phyloP scores from a whole-genome alignment of 1,140 invertebrate species.

The Pseudomyrmex dendroicus region DNA sequence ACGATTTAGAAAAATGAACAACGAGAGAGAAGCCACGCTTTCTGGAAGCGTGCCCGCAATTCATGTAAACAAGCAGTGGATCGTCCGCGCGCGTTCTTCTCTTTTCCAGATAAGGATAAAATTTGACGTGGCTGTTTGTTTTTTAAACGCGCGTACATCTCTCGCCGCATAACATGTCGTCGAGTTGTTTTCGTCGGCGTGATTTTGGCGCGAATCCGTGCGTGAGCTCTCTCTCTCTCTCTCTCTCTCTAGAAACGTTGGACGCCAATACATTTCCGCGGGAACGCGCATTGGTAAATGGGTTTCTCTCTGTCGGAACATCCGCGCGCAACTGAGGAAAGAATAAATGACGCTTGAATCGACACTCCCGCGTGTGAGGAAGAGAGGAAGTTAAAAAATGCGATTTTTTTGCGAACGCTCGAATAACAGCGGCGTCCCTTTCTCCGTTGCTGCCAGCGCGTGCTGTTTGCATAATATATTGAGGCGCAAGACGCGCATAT shows the following conservation, averaged over 20 bases:
- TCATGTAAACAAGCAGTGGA: slow-evolving; percentile 40
- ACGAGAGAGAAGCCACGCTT: neutral
- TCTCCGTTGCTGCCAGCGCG: slow-evolving; percentile 34
- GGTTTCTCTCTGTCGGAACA: slow-evolving; percentile 57
- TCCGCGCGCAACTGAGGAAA: slow-evolving; percentile 7
- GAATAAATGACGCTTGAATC: slow-evolving; percentile 58
- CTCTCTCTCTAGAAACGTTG: neutral
- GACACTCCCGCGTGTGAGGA: slow-evolving; percentile 17
- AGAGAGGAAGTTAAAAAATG: slow-evolving; percentile 34
- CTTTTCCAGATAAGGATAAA: slow-evolving; percentile 2
- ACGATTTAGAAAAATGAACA: slow-evolving; percentile 9
- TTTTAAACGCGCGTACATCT: slow-evolving; percentile 9
- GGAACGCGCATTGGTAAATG: slow-evolving; percentile 60
- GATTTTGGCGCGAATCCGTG: slow-evolving; percentile 6
- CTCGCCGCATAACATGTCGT: neutral
- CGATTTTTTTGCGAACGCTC: slow-evolving; percentile 32
- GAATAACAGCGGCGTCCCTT: slow-evolving; percentile 23
- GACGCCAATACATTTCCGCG: slow-evolving; percentile 18
- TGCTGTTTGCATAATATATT: slow-evolving; percentile 56
- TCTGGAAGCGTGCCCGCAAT: slow-evolving; percentile 26
- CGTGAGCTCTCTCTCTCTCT: neutral
- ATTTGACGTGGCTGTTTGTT: neutral
- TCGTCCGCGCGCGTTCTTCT: neutral
- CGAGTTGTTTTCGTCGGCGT: slow-evolving; percentile 28
- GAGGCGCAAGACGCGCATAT: slow-evolving; percentile 14